Base-by-base conservation (phyloP, 2,113 vertebrate genomes). In the Puma concolor region DNA sequence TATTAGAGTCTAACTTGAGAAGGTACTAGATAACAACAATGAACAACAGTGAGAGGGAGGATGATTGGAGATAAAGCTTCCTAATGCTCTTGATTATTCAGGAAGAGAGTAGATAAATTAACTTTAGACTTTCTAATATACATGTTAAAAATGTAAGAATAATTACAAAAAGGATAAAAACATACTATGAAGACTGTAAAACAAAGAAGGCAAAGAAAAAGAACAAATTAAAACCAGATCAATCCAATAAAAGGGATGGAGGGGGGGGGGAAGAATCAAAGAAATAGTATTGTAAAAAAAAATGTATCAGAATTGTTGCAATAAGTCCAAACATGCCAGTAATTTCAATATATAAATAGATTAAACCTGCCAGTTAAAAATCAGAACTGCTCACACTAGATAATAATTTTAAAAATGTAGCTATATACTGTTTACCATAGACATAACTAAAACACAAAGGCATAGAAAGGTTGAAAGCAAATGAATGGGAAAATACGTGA, bases 361-460 rank as follows among this genome's bases (percentile, higher is more conserved):
- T 72, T 86, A 90, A 96, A 86, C 52, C 74, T 97, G 67, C 83
- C 52, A 74, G 19, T 94, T 94, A 76, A 94, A 96, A 90, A 54
- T 79, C 52, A 83, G 80, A 89, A 81, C 66, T 87, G 48, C 25
- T 71, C 72, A 92, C 82, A 74, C 72, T 93, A 66, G 36, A 57
- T 27, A 91, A 54, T n/a, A 44, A 44, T 44, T 44, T 44, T 44
- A 88, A 38, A 95, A 94, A 91, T 60, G 33, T 71, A 82, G n/a
- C 21, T 64, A 25, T 84, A 41, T 89, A 48, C n/a, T 71, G 33
- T 71, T 88, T 92, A 60, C 19, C 41, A 83, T 19, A 74, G 60
- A 88, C 14, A 92, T 12, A 95, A n/a, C 63, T 36, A 84, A 82
- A 92, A 79, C 67, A 85, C 63, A 77, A 93, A 87, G 23, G 7